Conservation (phyloP, 2,888 invertebrate species). For the Yponomeuta evonymella region DNA sequence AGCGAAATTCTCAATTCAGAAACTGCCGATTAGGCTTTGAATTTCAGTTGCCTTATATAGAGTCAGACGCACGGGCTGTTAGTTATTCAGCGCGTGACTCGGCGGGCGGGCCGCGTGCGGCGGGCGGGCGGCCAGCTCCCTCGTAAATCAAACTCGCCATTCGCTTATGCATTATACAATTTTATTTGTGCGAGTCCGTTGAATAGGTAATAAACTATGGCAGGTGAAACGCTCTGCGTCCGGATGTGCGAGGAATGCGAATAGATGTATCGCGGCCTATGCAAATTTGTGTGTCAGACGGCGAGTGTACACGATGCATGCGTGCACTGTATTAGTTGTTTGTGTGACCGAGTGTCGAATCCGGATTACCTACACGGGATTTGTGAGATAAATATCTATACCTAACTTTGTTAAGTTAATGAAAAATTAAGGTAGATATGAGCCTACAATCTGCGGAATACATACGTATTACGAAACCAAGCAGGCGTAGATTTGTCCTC, state of each 20-base stretch:
- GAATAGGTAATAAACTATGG: slow-evolving; percentile 75
- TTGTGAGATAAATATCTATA: neutral
- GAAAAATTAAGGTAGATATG: too few species aligned
- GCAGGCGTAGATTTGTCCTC: neutral
- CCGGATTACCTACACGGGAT: neutral
- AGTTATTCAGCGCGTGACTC: slow-evolving; percentile 69
- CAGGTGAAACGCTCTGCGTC: slow-evolving; percentile 67
- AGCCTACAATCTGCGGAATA: too few species aligned
- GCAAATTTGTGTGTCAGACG: slow-evolving; percentile 38
- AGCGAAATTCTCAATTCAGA: too few species aligned
- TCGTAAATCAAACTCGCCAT: slow-evolving; percentile 75
- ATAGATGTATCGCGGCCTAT: slow-evolving; percentile 34
- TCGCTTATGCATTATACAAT: slow-evolving; percentile 77
- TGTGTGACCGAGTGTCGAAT: slow-evolving; percentile 1
- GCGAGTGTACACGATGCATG: neutral
- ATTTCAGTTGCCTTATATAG: neutral
- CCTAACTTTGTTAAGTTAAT: too few species aligned
- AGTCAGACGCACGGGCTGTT: slow-evolving; percentile 33
- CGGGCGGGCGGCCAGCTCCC: slow-evolving; percentile 40
- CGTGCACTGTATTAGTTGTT: neutral
- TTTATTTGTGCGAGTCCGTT: slow-evolving; percentile 75
- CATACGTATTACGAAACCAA: neutral
- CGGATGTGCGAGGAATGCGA: slow-evolving; percentile 59
- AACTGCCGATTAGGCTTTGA: neutral
- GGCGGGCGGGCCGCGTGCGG: slow-evolving; percentile 30